Conservation (phyloP, 1,140 invertebrate genomes). For the Platyscapa corneri region DNA sequence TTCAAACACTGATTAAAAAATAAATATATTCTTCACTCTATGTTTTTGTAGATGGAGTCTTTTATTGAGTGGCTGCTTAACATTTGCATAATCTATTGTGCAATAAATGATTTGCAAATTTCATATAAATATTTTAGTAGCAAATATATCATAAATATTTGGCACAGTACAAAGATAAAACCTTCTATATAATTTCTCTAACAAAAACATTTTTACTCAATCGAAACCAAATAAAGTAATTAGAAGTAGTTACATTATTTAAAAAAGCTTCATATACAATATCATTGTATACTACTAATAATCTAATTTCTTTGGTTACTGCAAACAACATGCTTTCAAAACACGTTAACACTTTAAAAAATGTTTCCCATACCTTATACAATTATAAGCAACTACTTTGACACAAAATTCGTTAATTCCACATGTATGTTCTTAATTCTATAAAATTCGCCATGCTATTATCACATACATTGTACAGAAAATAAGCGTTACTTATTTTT, state of each 20-base stretch:
- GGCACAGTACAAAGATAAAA: constrained; percentile 32
- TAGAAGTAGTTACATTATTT: not conserved
- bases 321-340: constrained; percentile 7
- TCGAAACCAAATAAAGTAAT: constrained; percentile 4
- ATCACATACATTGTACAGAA: constrained; percentile 52
- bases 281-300: constrained; percentile 45
- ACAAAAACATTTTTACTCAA: not conserved
- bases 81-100: not conserved
- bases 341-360: constrained; percentile 32
- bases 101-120: constrained; percentile 3
- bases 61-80: not conserved
- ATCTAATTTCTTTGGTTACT: constrained; percentile 51
- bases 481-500: constrained; percentile 29
- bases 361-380: constrained; percentile 42
- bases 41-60: not conserved
- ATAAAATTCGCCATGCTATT: constrained; percentile 42
- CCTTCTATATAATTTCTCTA: not conserved
- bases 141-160: constrained; percentile 9
- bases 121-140: not conserved
- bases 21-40: not conserved
- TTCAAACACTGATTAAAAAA: not conserved
- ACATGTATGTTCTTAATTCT: constrained; percentile 42
- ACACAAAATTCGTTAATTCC: constrained; percentile 37
- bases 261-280: constrained; percentile 20
- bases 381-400: constrained; percentile 48